Evolutionary conservation across 2,797 vertebrate genomes (phyloP).

Genomic region (Natrix natrix): DNA sequence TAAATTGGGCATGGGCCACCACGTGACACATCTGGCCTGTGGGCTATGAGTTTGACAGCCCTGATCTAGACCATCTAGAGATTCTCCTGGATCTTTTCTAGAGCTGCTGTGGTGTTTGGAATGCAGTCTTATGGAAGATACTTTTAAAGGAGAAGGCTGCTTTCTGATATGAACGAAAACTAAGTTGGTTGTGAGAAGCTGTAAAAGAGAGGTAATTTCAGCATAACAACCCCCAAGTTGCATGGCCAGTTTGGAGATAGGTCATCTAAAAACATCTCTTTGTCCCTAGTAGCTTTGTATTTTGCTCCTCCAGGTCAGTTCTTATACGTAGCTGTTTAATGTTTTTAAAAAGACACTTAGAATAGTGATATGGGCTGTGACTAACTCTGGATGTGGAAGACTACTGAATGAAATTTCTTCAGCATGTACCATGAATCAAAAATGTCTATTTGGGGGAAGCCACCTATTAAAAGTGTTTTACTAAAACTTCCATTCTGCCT

Average conservation of each 20-base stretch:
- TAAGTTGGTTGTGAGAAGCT: not conserved
- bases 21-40: too few species aligned
- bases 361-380: not conserved
- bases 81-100: not conserved
- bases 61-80: not conserved
- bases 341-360: not conserved
- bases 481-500: conserved; percentile 52
- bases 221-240: not conserved
- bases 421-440: not conserved
- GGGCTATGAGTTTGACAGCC: too few species aligned
- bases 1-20: too few species aligned
- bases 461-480: conserved; percentile 48
- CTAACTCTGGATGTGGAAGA: not conserved
- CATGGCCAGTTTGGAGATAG: not conserved
- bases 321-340: not conserved
- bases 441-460: not conserved
- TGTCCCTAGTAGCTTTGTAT: not conserved
- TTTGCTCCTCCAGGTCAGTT: not conserved
- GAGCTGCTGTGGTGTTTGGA: not conserved
- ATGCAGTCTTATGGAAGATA: not conserved
- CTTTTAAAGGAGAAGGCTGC: not conserved
- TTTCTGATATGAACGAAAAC: not conserved
- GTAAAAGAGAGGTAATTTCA: not conserved
- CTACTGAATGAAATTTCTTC: not conserved
- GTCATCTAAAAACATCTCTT: not conserved